Evolutionary conservation across 2,797 vertebrate genomes (phyloP).

Genomic region (Potorous gilbertii): DNA sequence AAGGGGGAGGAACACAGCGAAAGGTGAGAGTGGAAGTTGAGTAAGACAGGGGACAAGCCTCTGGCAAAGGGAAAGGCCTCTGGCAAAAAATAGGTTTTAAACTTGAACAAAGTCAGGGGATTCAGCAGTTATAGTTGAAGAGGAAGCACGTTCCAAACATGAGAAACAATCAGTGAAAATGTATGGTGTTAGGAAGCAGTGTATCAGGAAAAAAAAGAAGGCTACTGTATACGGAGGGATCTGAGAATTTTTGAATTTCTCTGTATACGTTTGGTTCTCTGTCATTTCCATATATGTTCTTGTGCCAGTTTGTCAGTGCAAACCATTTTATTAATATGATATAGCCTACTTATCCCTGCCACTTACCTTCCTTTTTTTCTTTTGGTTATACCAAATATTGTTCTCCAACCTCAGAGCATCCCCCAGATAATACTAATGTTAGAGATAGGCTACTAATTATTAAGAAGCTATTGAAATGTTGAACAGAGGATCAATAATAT

Average conservation of each 20-base stretch:
- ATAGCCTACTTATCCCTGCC: neutral
- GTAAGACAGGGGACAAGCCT: no score
- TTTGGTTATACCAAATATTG: neutral
- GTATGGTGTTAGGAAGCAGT: neutral
- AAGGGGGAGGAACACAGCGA: neutral
- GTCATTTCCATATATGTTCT: neutral
- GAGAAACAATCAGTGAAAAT: neutral
- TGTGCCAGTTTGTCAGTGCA: neutral
- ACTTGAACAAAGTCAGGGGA: neutral
- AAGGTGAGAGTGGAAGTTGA: neutral
- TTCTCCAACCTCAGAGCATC: neutral
- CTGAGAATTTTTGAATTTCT: neutral
- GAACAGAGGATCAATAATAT: neutral
- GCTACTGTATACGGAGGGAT: neutral
- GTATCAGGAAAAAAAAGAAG: neutral
- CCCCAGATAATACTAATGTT: neutral
- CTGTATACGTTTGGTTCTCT: neutral
- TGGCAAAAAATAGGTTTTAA: neutral
- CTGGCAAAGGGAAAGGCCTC: neutral
- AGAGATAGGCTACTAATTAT: neutral
- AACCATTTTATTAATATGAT: neutral
- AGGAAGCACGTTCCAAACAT: neutral
- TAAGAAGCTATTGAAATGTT: neutral
- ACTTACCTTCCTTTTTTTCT: neutral
- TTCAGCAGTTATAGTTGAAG: neutral